Conservation (phyloP, 2,888 invertebrate species). For the Leistus spinibarbis region DNA sequence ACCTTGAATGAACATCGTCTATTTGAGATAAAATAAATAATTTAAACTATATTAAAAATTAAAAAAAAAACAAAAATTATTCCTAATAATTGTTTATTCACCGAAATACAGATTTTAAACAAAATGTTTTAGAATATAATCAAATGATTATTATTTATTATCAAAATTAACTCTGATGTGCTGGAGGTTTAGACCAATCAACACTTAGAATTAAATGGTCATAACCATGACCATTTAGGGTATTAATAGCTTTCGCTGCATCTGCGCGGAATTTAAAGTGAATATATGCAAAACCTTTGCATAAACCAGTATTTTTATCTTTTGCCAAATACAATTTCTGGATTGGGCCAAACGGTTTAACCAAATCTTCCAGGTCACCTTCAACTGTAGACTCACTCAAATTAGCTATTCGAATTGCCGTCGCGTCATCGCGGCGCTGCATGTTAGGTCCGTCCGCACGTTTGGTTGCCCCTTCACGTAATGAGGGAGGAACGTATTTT, state of each 20-base stretch:
- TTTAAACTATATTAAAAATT: neutral
- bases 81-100: neutral
- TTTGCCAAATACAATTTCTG: slow-evolving; percentile 95
- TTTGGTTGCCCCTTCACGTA: slow-evolving; percentile 83
- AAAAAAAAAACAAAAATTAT: neutral
- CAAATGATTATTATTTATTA: neutral
- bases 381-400: slow-evolving; percentile 95
- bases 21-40: neutral
- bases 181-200: slow-evolving; percentile 94
- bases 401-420: slow-evolving; percentile 96
- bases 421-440: slow-evolving; percentile 77
- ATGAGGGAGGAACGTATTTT: slow-evolving; percentile 87
- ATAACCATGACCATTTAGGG: slow-evolving; percentile 92
- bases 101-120: neutral
- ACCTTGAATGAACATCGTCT: too few species aligned
- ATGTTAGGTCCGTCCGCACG: slow-evolving; percentile 71
- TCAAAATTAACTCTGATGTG: slow-evolving; percentile 42
- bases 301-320: slow-evolving; percentile 84
- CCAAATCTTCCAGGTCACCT: slow-evolving; percentile 93
- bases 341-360: slow-evolving; percentile 91
- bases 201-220: slow-evolving; percentile 97
- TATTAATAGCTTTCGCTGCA: slow-evolving; percentile 89
- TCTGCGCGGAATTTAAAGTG: slow-evolving; percentile 92
- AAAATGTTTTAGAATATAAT: neutral
- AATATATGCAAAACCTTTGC: slow-evolving; percentile 98